Conservation (phyloP, 1,140 invertebrate species). For the Procambarus clarkii region DNA sequence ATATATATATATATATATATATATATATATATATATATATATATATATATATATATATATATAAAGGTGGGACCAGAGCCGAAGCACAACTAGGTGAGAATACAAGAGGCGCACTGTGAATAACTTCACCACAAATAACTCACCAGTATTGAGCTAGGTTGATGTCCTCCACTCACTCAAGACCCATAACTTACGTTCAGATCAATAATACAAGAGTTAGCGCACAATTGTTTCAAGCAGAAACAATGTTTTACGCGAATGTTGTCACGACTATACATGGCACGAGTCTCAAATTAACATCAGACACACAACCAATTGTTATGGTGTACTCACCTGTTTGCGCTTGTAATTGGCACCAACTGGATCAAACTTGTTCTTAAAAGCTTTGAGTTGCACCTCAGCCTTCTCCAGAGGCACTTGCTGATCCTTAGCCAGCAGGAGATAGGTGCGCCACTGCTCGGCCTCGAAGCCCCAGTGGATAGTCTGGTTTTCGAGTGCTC, state of each 20-base stretch:
- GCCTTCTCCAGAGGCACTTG: slow-evolving; percentile 82
- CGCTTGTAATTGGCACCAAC: slow-evolving; percentile 76
- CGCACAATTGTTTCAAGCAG: too few relatives aligned
- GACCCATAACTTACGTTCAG: too few relatives aligned
- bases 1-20: slow-evolving; percentile 23
- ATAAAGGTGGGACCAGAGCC: neutral
- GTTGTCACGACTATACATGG: too few relatives aligned
- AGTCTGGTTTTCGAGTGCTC: slow-evolving; percentile 89
- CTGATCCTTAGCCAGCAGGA: slow-evolving; percentile 88
- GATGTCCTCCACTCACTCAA: too few relatives aligned
- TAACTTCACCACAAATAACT: too few relatives aligned
- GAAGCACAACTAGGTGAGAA: too few relatives aligned
- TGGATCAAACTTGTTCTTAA: slow-evolving; percentile 83
- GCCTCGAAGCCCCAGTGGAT: slow-evolving; percentile 99
- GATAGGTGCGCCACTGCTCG: slow-evolving; percentile 93
- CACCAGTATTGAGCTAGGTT: too few relatives aligned
- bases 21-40: slow-evolving; percentile 4
- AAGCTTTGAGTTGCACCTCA: slow-evolving; percentile 84
- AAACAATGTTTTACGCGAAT: too few relatives aligned
- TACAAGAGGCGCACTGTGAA: too few relatives aligned
- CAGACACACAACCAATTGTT: neutral
- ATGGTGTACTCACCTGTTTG: slow-evolving; percentile 75
- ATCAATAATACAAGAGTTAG: too few relatives aligned
- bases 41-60: neutral
- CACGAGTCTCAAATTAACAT: neutral